phyloP scores from a whole-genome alignment of 2,113 vertebrate genomes.

The Mormyrus iriodes region DNA sequence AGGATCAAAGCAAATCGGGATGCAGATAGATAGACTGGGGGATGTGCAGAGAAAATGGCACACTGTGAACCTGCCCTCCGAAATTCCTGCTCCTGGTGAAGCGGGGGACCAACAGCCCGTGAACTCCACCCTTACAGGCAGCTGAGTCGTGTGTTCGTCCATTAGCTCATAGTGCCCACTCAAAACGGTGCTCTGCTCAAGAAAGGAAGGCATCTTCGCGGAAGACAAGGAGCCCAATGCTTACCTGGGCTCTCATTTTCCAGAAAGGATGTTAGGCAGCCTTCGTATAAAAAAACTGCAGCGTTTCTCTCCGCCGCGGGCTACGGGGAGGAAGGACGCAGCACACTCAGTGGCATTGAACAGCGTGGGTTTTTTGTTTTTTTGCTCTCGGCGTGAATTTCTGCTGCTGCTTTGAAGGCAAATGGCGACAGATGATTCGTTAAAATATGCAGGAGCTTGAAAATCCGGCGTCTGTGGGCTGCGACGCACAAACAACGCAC shows the following conservation, averaged over 20 bases:
- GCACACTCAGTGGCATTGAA: background rate
- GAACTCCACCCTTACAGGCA: background rate
- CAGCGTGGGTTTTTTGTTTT: background rate
- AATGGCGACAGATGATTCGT: conserved; percentile 6
- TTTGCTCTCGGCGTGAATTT: background rate
- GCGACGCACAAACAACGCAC: background rate
- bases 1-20: background rate
- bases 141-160: background rate
- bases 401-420: background rate
- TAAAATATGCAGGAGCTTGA: background rate
- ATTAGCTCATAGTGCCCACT: background rate
- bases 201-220: background rate
- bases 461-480: background rate
- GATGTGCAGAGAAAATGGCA: background rate
- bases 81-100: background rate
- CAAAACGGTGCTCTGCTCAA: background rate
- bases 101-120: background rate
- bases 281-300: background rate
- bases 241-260: background rate
- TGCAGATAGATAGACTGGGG: background rate
- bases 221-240: background rate
- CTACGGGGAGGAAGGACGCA: no score
- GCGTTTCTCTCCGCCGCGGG: background rate
- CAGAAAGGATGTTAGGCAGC: background rate
- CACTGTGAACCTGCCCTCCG: background rate